A percentile compares a stretch with the other conserved stretches of the same genome.
Evolutionary conservation across 2,113 vertebrate genomes (phyloP).

Genomic region (Chiloscyllium plagiosum): DNA sequence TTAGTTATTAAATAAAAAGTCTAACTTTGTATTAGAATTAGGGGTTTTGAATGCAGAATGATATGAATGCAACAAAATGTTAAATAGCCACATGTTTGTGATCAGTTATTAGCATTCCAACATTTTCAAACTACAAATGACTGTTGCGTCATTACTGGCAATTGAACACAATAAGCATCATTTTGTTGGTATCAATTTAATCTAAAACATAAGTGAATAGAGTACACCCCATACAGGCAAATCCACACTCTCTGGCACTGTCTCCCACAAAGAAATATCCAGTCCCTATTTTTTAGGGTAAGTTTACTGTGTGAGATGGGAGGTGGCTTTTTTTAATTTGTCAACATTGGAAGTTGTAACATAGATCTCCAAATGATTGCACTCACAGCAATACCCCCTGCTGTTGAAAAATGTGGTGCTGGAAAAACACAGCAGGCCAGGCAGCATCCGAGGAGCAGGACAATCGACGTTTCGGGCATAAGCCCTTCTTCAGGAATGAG

Average conservation of each 20-base stretch:
- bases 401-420: no score
- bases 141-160: conserved; percentile 26
- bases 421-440: no score
- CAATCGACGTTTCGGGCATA: no score
- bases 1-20: background rate
- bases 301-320: background rate
- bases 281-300: background rate
- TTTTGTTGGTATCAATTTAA: conserved; percentile 28
- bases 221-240: background rate
- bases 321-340: conserved; percentile 12
- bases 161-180: background rate
- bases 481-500: no score
- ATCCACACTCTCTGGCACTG: conserved; percentile 7
- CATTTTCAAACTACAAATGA: conserved; percentile 4
- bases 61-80: background rate
- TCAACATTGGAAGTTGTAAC: background rate
- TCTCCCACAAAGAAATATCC: background rate
- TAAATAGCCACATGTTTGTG: background rate
- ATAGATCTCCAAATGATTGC: conserved; percentile 6
- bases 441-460: no score
- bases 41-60: background rate
- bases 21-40: background rate
- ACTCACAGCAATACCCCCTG: no score
- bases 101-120: conserved; percentile 6
- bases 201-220: conserved; percentile 11